These are phyloP conservation scores for Gopherus flavomarginatus DNA, from an alignment of 2,113 vertebrate species.

Conservation along the genomic window DNA sequence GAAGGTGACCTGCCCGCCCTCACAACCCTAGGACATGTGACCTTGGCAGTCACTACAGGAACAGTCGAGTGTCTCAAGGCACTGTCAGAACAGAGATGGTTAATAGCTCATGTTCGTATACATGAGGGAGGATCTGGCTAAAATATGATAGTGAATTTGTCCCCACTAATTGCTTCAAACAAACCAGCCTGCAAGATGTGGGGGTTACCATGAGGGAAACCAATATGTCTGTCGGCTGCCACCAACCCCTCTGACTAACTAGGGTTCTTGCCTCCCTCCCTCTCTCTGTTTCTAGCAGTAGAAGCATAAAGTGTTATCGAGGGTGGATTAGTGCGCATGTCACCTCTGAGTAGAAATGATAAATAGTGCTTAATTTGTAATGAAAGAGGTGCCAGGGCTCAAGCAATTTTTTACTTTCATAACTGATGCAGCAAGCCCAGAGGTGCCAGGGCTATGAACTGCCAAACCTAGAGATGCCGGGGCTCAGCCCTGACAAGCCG, in stretches of 20 bases:
- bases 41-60: background rate
- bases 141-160: background rate
- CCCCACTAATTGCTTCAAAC: background rate
- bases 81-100: background rate
- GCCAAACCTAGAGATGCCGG: no score
- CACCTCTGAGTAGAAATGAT: background rate
- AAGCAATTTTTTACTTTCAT: no score
- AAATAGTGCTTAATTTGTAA: background rate
- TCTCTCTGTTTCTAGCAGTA: background rate
- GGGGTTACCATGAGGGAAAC: background rate
- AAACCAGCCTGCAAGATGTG: background rate
- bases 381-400: no score
- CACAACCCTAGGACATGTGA: background rate
- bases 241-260: background rate
- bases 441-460: no score
- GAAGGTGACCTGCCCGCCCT: slow-evolving; percentile 14
- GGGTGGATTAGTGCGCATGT: background rate
- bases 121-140: background rate
- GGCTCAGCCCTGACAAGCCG: no score
- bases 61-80: background rate
- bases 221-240: background rate
- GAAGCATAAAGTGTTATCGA: background rate
- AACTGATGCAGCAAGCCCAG: no score
- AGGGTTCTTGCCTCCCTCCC: background rate
- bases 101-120: background rate